Evolutionary conservation across 2,888 invertebrate species (phyloP).

Genomic region (Halictus ligatus): DNA sequence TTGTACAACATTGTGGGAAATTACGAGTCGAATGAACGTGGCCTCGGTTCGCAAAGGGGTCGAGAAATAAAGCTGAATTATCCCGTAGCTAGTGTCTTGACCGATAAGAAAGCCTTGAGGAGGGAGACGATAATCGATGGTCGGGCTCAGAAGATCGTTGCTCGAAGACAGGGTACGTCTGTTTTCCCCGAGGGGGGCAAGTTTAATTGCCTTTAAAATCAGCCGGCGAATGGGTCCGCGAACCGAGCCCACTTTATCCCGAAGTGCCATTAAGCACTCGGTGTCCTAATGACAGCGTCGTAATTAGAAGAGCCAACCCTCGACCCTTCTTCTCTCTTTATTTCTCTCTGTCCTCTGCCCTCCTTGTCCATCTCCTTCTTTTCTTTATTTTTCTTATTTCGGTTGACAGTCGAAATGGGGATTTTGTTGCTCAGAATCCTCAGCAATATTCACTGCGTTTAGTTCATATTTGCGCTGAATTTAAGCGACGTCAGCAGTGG

Average conservation of each 20-base stretch:
- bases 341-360: background rate
- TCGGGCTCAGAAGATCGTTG: constrained; percentile 25
- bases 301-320: constrained; percentile 68
- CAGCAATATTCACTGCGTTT: background rate
- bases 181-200: constrained; percentile 51
- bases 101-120: constrained; percentile 9
- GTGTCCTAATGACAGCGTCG: constrained; percentile 67
- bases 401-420: constrained; percentile 20
- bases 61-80: background rate
- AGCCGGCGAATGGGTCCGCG: constrained; percentile 65
- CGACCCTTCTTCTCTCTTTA: constrained; percentile 8
- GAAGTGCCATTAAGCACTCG: constrained; percentile 72
- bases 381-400: constrained; percentile 10
- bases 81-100: background rate
- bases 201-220: constrained; percentile 73
- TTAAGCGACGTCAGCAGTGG: too few species aligned
- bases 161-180: constrained; percentile 45
- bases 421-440: background rate
- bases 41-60: background rate
- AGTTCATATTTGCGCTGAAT: background rate
- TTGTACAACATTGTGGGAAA: too few species aligned
- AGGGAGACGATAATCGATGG: constrained; percentile 26
- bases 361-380: background rate
- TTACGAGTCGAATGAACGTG: background rate
- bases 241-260: constrained; percentile 68